Percentiles rank a stretch among this genome's conserved stretches.
Conservation (phyloP, 2,888 invertebrate genomes). For the Drosophila percnosoma region DNA sequence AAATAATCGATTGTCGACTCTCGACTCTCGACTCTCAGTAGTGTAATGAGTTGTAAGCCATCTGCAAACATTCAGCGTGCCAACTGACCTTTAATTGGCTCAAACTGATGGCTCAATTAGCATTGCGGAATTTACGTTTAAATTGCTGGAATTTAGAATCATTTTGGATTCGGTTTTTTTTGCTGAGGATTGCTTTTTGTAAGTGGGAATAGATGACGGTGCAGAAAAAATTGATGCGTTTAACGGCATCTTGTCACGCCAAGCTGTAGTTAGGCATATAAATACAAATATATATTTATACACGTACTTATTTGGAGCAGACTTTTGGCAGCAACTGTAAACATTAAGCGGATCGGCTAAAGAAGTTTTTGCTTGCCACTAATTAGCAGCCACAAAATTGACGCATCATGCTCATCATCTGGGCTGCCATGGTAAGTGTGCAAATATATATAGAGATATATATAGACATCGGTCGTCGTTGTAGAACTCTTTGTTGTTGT, state of each 20-base stretch:
- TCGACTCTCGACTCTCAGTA: background rate
- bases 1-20: background rate
- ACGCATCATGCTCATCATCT: conserved; percentile 71
- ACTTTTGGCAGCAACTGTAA: conserved; percentile 70
- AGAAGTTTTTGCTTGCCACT: conserved; percentile 57
- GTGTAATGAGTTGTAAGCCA: conserved; percentile 59
- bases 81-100: conserved; percentile 16
- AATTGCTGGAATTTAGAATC: conserved; percentile 7
- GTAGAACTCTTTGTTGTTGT: conserved; percentile 23
- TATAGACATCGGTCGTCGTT: conserved; percentile 20
- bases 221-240: conserved; percentile 6
- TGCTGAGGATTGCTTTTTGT: background rate
- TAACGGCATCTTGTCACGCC: conserved; percentile 66
- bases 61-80: conserved; percentile 42
- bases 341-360: conserved; percentile 56
- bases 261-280: conserved; percentile 64
- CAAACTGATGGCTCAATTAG: conserved; percentile 9
- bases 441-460: background rate
- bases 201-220: background rate
- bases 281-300: conserved; percentile 13
- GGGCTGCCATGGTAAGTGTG: conserved; percentile 19
- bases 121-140: conserved; percentile 4
- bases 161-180: background rate
- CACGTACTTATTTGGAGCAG: conserved; percentile 36
- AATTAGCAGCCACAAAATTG: conserved; percentile 73